These are phyloP conservation scores for Caretta caretta DNA, from an alignment of 2,113 vertebrate species.

Conservation along the genomic window DNA sequence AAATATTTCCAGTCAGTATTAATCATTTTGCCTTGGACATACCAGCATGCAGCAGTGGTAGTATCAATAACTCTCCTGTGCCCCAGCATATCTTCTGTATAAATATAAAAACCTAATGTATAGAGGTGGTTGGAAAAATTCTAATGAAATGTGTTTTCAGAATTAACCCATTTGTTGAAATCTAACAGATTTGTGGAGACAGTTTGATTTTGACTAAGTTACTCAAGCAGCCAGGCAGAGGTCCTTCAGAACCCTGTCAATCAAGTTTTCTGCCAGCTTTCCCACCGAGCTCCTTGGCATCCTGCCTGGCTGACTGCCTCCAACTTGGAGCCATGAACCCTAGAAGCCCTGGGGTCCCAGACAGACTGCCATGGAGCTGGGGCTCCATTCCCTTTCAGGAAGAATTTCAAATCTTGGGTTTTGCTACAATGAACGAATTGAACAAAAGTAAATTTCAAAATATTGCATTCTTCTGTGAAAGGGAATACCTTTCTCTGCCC, in stretches of 20 bases:
- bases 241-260: too few species aligned
- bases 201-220: too few species aligned
- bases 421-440: not conserved
- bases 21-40: not conserved
- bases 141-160: too few species aligned
- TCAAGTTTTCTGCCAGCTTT: not conserved
- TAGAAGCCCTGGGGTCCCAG: not conserved
- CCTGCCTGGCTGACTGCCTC: not conserved
- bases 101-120: too few species aligned
- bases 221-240: too few species aligned
- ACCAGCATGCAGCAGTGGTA: not conserved
- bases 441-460: not conserved
- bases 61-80: too few species aligned
- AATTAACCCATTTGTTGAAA: too few species aligned
- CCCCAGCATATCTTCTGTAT: too few species aligned
- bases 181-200: too few species aligned
- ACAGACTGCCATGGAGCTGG: not conserved
- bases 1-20: not conserved
- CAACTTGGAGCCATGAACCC: too few species aligned
- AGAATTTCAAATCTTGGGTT: not conserved
- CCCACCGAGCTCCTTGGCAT: not conserved
- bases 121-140: too few species aligned
- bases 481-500: not conserved
- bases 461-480: not conserved
- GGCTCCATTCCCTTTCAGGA: not conserved